These are phyloP conservation scores for Euthynnus affinis DNA, from an alignment of 2,797 vertebrate species.

Conservation along the genomic window DNA sequence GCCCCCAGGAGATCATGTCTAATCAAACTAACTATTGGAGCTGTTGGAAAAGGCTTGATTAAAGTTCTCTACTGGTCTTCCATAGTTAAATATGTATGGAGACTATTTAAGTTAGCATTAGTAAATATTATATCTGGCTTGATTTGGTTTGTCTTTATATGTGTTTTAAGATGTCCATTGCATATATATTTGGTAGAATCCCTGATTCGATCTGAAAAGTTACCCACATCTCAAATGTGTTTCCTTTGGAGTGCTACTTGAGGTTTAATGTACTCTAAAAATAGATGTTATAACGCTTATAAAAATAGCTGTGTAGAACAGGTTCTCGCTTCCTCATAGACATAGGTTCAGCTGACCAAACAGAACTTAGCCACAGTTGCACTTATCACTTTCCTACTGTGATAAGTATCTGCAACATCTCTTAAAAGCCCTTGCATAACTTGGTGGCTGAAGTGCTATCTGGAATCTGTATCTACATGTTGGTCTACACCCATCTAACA, in stretches of 20 bases:
- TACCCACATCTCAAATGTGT: neutral
- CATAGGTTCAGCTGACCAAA: slow-evolving; percentile 24
- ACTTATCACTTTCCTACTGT: slow-evolving; percentile 25
- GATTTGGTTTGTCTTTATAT: neutral
- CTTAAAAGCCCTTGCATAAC: slow-evolving; percentile 5
- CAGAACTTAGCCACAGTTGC: slow-evolving; percentile 5
- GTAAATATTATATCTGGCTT: neutral
- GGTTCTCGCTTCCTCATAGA: neutral
- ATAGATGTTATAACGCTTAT: neutral
- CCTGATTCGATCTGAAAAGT: neutral
- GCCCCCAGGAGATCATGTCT: neutral
- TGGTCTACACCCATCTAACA: neutral
- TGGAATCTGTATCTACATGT: slow-evolving; percentile 3
- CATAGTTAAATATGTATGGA: neutral
- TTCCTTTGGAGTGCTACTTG: neutral
- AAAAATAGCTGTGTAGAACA: neutral
- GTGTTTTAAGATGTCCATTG: neutral
- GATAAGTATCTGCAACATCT: slow-evolving; percentile 34
- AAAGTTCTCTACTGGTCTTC: neutral
- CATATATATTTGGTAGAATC: neutral
- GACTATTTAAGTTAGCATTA: neutral
- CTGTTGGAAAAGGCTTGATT: slow-evolving; percentile 3
- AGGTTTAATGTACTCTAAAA: neutral
- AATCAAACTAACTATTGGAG: slow-evolving; percentile 8
- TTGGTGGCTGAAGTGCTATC: neutral